phyloP scores from a whole-genome alignment of 1,140 invertebrate genomes.

The Zaprionus kolodkinae region DNA sequence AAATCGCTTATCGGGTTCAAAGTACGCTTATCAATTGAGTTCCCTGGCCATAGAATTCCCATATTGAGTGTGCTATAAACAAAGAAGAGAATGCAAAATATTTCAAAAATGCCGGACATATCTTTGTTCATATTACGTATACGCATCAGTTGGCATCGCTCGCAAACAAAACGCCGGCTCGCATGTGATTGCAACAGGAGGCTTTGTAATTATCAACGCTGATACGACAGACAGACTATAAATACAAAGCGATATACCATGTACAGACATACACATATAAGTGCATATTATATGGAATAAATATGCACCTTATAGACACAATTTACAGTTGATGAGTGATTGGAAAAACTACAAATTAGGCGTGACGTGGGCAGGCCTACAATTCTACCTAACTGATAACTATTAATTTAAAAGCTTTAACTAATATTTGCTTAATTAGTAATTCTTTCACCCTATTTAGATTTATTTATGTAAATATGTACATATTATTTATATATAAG shows the following conservation, averaged over 20 bases:
- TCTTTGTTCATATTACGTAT: constrained; percentile 30
- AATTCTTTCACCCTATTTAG: too few relatives aligned
- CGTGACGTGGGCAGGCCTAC: background rate
- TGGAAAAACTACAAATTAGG: background rate
- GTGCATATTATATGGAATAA: constrained; percentile 11
- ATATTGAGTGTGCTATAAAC: background rate
- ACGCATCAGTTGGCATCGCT: constrained; percentile 28
- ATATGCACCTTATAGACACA: background rate
- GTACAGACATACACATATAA: constrained; percentile 8
- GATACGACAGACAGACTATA: constrained; percentile 39
- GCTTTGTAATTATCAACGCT: constrained; percentile 60
- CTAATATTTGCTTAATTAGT: background rate
- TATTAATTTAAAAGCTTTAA: background rate
- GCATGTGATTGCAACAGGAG: constrained; percentile 24
- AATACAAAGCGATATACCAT: background rate
- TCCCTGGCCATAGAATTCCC: constrained; percentile 10
- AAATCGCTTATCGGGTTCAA: constrained; percentile 39
- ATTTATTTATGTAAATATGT: too few relatives aligned
- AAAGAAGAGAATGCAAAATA: background rate
- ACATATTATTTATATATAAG: too few relatives aligned
- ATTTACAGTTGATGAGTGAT: background rate
- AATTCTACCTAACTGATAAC: background rate
- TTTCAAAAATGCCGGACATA: background rate
- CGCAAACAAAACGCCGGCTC: constrained; percentile 22
- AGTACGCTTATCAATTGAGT: constrained; percentile 46